These are phyloP conservation scores for Peromyscus maniculatus DNA, from an alignment of 2,113 vertebrate genomes.

Conservation along the genomic window DNA sequence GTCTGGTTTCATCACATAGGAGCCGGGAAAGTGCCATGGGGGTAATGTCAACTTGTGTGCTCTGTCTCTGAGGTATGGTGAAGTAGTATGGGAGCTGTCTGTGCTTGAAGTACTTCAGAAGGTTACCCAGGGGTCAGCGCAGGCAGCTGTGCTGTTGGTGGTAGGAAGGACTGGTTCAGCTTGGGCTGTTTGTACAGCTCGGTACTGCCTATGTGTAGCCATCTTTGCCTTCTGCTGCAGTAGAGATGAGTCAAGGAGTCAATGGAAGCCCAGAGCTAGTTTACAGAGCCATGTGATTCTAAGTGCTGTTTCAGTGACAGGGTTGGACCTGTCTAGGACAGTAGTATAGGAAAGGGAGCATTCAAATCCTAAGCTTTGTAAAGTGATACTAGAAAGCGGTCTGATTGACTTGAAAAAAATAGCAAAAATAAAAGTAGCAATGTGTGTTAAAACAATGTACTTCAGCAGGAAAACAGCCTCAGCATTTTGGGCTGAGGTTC, in stretches of 20 bases:
- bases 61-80: not conserved
- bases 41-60: slow-evolving; percentile 11
- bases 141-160: accelerated
- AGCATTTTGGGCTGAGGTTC: not conserved
- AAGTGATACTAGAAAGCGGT: slow-evolving; percentile 61
- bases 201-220: slow-evolving; percentile 67
- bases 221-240: slow-evolving; percentile 72
- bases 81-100: slow-evolving; percentile 43
- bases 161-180: not conserved
- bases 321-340: slow-evolving; percentile 41
- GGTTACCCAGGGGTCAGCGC: slow-evolving; percentile 23
- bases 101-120: slow-evolving; percentile 38
- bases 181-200: slow-evolving; percentile 77
- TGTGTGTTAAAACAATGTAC: slow-evolving; percentile 42
- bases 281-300: not conserved
- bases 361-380: slow-evolving; percentile 2
- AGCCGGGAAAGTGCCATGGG: slow-evolving; percentile 65
- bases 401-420: slow-evolving; percentile 21
- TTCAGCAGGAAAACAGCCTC: slow-evolving; percentile 10
- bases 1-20: slow-evolving; percentile 39
- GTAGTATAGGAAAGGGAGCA: slow-evolving; percentile 47
- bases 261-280: not conserved
- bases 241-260: slow-evolving; percentile 6
- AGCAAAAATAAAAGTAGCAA: slow-evolving; percentile 62
- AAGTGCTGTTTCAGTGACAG: slow-evolving; percentile 28